phyloP scores from a whole-genome alignment of 2,113 vertebrate species.

The Octodon degus region DNA sequence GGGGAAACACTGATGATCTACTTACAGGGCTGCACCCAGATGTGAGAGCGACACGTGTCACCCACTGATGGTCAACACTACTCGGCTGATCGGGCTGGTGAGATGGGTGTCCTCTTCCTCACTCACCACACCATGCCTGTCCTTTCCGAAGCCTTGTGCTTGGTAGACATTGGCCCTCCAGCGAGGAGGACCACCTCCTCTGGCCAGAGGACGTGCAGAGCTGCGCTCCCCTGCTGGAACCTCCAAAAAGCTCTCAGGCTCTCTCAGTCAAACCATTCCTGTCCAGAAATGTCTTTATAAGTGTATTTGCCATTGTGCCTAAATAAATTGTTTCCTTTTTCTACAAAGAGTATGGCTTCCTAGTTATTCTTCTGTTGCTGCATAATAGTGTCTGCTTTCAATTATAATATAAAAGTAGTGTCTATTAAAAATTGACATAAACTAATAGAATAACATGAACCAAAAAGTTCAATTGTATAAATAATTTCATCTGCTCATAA shows the following conservation, averaged over 20 bases:
- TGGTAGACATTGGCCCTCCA: background rate
- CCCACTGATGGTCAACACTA: background rate
- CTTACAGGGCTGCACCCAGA: background rate
- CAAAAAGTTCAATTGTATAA: background rate
- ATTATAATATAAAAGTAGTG: constrained; percentile 11
- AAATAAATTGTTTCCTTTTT: background rate
- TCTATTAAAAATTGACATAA: background rate
- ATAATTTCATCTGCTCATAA: background rate
- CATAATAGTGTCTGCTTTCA: constrained; percentile 27
- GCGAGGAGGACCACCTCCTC: background rate
- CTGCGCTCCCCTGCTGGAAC: background rate
- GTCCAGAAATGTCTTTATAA: background rate
- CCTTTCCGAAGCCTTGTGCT: background rate
- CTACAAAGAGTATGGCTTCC: background rate
- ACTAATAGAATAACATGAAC: background rate
- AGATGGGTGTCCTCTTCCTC: background rate
- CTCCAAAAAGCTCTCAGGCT: background rate
- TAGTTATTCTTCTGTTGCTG: constrained; percentile 38
- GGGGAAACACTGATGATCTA: background rate
- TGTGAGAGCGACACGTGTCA: background rate
- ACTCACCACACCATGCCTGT: background rate
- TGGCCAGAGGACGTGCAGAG: fast-evolving
- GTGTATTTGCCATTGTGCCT: background rate
- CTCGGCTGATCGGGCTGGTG: background rate
- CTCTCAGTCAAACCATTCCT: background rate